A percentile compares a stretch with the other conserved stretches of the same genome.
Evolutionary conservation across 2,113 vertebrate genomes (phyloP).

Genomic region (Myrmecobius fasciatus): DNA sequence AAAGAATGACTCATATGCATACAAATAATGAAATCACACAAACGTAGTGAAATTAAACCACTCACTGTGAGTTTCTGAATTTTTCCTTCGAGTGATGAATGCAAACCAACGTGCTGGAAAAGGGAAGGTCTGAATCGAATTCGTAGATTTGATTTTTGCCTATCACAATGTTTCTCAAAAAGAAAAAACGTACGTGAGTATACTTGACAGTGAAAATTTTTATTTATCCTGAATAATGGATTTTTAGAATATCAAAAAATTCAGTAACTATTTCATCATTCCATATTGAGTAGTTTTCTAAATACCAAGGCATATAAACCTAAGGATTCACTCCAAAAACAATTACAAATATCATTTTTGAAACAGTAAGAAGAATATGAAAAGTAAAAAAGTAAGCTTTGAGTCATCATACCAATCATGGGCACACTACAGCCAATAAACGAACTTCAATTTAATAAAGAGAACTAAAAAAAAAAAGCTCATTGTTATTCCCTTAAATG

Average conservation of each 20-base stretch:
- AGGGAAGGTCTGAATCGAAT: conserved; percentile 98
- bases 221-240: conserved; percentile 12
- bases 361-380: not conserved
- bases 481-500: not conserved
- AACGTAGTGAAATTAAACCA: conserved; percentile 63
- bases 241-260: not conserved
- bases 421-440: not conserved
- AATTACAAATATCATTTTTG: conserved; percentile 10
- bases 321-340: conserved; percentile 19
- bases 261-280: conserved; percentile 28
- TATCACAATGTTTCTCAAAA: conserved; percentile 95
- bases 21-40: conserved; percentile 1
- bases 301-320: not conserved
- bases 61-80: conserved; percentile 98
- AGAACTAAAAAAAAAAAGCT: not conserved
- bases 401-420: not conserved
- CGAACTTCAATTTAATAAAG: not conserved
- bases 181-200: conserved; percentile 33
- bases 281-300: not conserved
- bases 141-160: conserved; percentile 96
- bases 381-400: not conserved
- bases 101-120: conserved; percentile 97
- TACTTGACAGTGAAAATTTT: not conserved
- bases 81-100: conserved; percentile 97
- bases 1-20: not conserved